Percentiles rank a stretch among this genome's conserved stretches.
Conservation (phyloP, 2,797 vertebrate species). For the Carcharodon carcharias region DNA sequence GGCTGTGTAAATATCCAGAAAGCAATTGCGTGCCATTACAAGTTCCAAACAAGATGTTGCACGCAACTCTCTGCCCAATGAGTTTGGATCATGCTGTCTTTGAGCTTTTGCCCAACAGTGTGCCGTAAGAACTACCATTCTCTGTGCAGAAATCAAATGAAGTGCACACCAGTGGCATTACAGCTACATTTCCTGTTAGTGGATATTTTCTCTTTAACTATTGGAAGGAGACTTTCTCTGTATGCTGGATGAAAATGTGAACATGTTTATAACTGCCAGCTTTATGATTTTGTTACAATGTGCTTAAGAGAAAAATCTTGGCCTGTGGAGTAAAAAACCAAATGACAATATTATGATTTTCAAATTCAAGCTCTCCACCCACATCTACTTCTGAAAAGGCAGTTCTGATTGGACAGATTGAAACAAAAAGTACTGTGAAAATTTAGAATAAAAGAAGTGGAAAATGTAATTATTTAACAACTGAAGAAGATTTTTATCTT, state of each 20-base stretch:
- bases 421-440: not conserved
- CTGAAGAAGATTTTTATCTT: no score
- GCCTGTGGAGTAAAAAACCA: not conserved
- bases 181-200: not conserved
- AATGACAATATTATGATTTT: not conserved
- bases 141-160: not conserved
- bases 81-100: not conserved
- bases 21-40: not conserved
- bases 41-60: not conserved
- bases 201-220: not conserved
- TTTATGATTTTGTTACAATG: not conserved
- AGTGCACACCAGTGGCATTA: not conserved
- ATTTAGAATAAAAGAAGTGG: no score
- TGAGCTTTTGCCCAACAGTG: not conserved
- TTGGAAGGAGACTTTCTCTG: not conserved
- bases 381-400: not conserved
- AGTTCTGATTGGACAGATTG: not conserved
- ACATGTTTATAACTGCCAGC: no score
- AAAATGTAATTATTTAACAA: not conserved
- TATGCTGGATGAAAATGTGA: not conserved
- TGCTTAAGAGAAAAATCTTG: not conserved
- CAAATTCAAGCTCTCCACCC: not conserved
- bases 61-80: constrained; percentile 6
- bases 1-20: constrained; percentile 14
- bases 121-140: not conserved